phyloP scores from a whole-genome alignment of 2,113 vertebrate species.

The Collichthys lucidus region DNA sequence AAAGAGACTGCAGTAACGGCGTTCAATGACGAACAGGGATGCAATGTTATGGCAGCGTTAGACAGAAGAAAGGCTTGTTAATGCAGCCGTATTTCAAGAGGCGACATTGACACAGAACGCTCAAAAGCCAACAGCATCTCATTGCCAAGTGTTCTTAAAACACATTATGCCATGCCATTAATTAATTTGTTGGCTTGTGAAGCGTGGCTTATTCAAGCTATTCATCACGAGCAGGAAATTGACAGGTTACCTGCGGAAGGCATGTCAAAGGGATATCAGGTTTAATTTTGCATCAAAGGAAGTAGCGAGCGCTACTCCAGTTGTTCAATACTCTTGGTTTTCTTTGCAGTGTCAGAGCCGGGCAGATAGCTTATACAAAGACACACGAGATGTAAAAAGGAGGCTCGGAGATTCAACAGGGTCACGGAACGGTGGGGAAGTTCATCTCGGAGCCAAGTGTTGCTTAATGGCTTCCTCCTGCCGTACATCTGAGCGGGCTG shows the following conservation, averaged over 20 bases:
- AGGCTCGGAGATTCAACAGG: constrained; percentile 10
- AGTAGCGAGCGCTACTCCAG: constrained; percentile 36
- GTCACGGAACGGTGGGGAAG: constrained; percentile 41
- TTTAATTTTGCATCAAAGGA: constrained; percentile 60
- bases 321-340: constrained; percentile 42
- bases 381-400: constrained; percentile 32
- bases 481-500: constrained; percentile 40
- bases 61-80: constrained; percentile 38
- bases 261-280: constrained; percentile 64
- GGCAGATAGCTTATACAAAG: constrained; percentile 33
- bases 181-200: constrained; percentile 78
- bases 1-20: constrained; percentile 40
- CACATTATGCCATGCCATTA: constrained; percentile 69
- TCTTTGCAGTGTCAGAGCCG: constrained; percentile 13
- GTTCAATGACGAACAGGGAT: constrained; percentile 37
- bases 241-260: constrained; percentile 64
- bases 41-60: constrained; percentile 33
- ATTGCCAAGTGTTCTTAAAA: constrained; percentile 75
- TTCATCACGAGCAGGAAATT: constrained; percentile 77
- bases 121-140: constrained; percentile 63
- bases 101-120: constrained; percentile 50
- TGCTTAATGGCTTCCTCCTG: constrained; percentile 59
- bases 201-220: constrained; percentile 66
- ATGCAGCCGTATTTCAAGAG: constrained; percentile 48
- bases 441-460: constrained; percentile 47